Conservation (phyloP, 2,888 invertebrate genomes). For the Timandra comae region DNA sequence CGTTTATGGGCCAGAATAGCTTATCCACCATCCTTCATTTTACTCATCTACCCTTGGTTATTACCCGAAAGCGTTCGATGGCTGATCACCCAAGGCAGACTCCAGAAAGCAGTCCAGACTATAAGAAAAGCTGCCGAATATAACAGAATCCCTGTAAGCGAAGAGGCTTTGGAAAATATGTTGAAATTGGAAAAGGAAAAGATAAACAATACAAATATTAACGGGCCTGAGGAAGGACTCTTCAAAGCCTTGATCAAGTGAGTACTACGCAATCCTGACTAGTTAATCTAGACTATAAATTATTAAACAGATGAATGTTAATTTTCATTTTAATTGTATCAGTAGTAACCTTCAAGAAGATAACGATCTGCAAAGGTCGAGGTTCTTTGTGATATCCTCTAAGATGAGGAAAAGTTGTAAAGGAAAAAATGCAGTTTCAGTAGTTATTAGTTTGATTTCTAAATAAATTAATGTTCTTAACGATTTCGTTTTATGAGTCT, state of each 20-base stretch:
- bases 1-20: constrained; percentile 79
- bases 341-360: too few species aligned
- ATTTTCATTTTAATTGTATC: too few species aligned
- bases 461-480: too few species aligned
- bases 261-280: too few species aligned
- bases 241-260: constrained; percentile 52
- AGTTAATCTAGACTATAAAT: too few species aligned
- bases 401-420: too few species aligned
- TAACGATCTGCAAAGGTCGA: too few species aligned
- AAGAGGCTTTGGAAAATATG: constrained; percentile 64
- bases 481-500: too few species aligned
- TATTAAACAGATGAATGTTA: too few species aligned
- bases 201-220: constrained; percentile 33
- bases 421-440: too few species aligned
- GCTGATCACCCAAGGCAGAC: constrained; percentile 81
- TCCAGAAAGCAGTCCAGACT: constrained; percentile 77
- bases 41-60: constrained; percentile 82
- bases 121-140: constrained; percentile 78
- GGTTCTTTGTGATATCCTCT: too few species aligned
- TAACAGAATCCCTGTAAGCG: constrained; percentile 71
- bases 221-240: constrained; percentile 50
- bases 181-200: constrained; percentile 41
- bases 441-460: too few species aligned
- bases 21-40: constrained; percentile 82
- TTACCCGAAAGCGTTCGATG: constrained; percentile 86